Percentiles rank a stretch among this genome's conserved stretches.
These are phyloP conservation scores for Dasyprocta punctata DNA, from an alignment of 2,113 vertebrate species.

Conservation along the genomic window DNA sequence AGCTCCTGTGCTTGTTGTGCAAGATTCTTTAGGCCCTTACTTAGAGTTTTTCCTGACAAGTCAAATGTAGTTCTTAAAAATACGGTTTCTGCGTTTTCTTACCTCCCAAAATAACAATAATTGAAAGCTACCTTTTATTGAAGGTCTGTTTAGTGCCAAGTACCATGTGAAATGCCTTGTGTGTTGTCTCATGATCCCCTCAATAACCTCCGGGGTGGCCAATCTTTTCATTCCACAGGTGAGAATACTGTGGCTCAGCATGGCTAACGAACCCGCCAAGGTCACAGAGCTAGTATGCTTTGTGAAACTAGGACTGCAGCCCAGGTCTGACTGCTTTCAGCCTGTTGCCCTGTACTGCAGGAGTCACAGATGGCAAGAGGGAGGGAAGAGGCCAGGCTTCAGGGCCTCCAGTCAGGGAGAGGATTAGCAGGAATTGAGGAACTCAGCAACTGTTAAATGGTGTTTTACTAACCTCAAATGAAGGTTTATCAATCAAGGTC, in stretches of 20 bases:
- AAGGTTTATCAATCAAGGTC: background rate
- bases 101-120: background rate
- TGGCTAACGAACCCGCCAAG: background rate
- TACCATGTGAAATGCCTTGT: background rate
- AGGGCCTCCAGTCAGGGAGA: background rate
- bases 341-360: background rate
- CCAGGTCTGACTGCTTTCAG: background rate
- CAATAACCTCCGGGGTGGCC: rapidly evolving
- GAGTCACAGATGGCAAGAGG: background rate
- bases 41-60: background rate
- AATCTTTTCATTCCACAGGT: background rate
- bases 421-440: background rate
- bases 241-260: background rate
- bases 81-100: background rate
- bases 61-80: slow-evolving; percentile 14
- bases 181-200: background rate
- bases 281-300: background rate
- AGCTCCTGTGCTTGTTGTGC: background rate
- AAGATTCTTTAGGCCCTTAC: background rate
- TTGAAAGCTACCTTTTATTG: background rate
- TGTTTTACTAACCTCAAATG: background rate
- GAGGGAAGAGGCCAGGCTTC: background rate
- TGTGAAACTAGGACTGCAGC: background rate
- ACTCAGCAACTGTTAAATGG: background rate
- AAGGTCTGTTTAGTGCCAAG: background rate